Percentiles rank a stretch among this genome's conserved stretches.
phyloP scores from a whole-genome alignment of 2,888 invertebrate species.

The Apantesis nais region DNA sequence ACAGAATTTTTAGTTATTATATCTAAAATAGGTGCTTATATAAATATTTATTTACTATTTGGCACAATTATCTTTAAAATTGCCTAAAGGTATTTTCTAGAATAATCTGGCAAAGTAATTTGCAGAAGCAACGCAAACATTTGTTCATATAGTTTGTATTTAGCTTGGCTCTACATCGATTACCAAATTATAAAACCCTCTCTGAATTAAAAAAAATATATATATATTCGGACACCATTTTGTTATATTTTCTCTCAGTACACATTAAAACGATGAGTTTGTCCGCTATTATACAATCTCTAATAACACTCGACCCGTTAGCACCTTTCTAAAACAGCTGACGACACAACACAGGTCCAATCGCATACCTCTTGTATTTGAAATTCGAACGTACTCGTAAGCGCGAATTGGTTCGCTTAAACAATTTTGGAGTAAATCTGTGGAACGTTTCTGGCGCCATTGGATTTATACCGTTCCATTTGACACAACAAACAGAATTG shows the following conservation, averaged over 20 bases:
- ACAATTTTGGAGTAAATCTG: constrained; percentile 49
- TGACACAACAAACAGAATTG: constrained; percentile 61
- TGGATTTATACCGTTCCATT: constrained; percentile 65
- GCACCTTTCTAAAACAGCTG: constrained; percentile 16
- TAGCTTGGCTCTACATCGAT: neutral
- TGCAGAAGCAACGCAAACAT: no score
- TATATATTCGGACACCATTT: neutral
- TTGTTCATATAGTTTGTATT: neutral
- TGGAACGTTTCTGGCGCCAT: constrained; percentile 44
- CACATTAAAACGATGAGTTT: neutral
- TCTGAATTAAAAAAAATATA: neutral
- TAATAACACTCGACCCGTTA: neutral
- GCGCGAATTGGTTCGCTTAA: constrained; percentile 35
- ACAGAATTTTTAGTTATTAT: no score
- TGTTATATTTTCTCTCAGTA: neutral
- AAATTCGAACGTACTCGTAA: constrained; percentile 19
- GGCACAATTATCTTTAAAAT: no score
- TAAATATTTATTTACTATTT: no score
- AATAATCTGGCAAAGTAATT: no score
- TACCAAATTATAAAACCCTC: neutral
- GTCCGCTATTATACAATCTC: neutral
- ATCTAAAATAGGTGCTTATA: no score
- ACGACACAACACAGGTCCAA: constrained; percentile 9
- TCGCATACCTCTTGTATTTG: constrained; percentile 28
- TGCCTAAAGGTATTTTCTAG: no score